A percentile compares a stretch with the other conserved stretches of the same genome.
phyloP scores from a whole-genome alignment of 2,113 vertebrate species.

The Caranx ignobilis region DNA sequence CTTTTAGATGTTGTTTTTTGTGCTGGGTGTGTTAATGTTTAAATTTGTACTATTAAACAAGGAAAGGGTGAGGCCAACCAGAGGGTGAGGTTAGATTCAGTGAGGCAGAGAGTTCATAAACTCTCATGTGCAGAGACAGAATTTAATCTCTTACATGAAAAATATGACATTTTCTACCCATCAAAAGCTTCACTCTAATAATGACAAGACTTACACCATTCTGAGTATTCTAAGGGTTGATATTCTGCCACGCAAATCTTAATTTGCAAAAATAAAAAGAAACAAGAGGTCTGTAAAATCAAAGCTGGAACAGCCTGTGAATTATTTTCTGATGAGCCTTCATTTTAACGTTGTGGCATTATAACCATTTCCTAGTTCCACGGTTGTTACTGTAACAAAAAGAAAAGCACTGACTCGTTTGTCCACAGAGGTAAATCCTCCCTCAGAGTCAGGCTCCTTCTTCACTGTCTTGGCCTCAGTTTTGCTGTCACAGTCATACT shows the following conservation, averaged over 20 bases:
- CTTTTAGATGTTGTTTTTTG: background rate
- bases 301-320: background rate
- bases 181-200: no score
- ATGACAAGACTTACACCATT: background rate
- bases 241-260: background rate
- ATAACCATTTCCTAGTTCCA: background rate
- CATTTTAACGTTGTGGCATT: background rate
- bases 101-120: no score
- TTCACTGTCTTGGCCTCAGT: constrained; percentile 71
- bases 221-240: background rate
- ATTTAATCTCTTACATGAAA: no score
- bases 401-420: constrained; percentile 84
- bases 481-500: constrained; percentile 88
- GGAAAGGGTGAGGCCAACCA: background rate
- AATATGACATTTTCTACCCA: no score
- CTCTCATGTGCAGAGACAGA: no score
- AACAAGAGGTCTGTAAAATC: background rate
- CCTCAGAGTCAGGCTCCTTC: constrained; percentile 63
- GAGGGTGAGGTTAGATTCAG: no score
- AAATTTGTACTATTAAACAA: background rate
- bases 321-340: background rate
- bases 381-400: background rate
- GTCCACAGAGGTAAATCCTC: constrained; percentile 80
- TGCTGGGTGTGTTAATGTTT: background rate
- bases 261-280: background rate